Evolutionary conservation across 2,113 vertebrate genomes (phyloP).

Genomic region (Coturnix japonica): DNA sequence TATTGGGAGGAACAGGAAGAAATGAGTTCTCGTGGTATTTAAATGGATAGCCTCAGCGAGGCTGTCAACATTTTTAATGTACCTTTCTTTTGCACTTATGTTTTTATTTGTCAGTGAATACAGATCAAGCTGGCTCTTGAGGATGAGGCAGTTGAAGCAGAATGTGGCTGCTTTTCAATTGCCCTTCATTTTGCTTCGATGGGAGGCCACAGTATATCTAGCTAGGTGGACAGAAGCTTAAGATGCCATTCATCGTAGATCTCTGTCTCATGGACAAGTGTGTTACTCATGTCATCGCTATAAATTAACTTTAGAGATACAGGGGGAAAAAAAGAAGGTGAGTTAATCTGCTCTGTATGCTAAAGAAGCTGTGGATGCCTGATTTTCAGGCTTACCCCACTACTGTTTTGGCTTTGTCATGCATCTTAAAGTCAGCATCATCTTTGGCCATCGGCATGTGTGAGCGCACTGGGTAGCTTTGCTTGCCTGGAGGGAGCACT

Average conservation of each 20-base stretch:
- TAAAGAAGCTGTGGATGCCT: background rate
- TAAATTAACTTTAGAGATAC: background rate
- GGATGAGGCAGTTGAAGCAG: background rate
- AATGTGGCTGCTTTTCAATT: background rate
- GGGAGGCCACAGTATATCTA: background rate
- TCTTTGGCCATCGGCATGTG: background rate
- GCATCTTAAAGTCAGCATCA: background rate
- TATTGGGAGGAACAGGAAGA: background rate
- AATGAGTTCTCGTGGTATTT: background rate
- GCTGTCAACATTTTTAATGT: background rate
- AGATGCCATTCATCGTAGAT: background rate
- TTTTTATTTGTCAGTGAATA: conserved; percentile 7
- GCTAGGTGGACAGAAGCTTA: background rate
- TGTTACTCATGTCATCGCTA: background rate
- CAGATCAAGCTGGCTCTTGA: background rate
- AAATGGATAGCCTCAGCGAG: background rate
- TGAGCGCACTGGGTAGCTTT: background rate
- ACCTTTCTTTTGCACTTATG: background rate
- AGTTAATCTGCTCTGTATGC: background rate
- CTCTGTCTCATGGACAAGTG: background rate
- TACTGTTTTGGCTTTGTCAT: background rate
- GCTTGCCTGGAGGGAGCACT: background rate
- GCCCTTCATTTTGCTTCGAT: background rate
- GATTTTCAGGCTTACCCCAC: background rate
- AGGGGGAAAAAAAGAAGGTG: background rate